phyloP scores from a whole-genome alignment of 2,797 vertebrate species.

The Neopelma chrysocephalum region DNA sequence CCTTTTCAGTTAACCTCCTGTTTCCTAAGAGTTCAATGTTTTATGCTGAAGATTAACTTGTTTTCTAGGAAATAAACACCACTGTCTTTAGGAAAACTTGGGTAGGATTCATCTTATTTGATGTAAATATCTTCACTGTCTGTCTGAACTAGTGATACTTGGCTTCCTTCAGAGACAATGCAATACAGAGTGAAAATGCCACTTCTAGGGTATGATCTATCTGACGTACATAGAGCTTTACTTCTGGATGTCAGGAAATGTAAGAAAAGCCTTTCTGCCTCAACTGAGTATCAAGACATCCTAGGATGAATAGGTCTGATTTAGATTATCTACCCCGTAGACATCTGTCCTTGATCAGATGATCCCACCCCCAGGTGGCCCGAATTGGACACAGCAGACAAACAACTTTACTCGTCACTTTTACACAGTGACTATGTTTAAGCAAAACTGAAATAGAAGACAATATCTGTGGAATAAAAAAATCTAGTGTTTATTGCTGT shows the following conservation, averaged over 20 bases:
- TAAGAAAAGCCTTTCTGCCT: not conserved
- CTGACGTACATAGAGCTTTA: not conserved
- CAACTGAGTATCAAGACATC: not conserved
- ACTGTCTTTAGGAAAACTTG: not conserved
- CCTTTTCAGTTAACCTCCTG: not conserved
- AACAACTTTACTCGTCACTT: not conserved
- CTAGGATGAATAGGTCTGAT: not conserved
- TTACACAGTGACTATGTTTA: not conserved
- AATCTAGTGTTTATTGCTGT: not conserved
- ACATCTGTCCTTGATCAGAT: not conserved
- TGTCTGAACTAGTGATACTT: not conserved
- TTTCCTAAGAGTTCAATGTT: not conserved
- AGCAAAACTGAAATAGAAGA: conserved; percentile 1
- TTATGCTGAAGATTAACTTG: not conserved
- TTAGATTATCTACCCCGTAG: not conserved
- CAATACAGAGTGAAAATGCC: not conserved
- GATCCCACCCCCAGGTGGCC: not conserved
- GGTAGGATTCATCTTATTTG: not conserved
- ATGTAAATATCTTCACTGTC: not conserved
- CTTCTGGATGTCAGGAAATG: not conserved
- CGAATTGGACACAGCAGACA: not conserved
- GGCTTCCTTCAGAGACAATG: not conserved
- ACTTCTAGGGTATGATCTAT: not conserved
- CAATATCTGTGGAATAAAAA: not conserved
- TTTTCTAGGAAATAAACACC: not conserved